phyloP scores from a whole-genome alignment of 2,797 vertebrate genomes.

The Sciurus carolinensis region DNA sequence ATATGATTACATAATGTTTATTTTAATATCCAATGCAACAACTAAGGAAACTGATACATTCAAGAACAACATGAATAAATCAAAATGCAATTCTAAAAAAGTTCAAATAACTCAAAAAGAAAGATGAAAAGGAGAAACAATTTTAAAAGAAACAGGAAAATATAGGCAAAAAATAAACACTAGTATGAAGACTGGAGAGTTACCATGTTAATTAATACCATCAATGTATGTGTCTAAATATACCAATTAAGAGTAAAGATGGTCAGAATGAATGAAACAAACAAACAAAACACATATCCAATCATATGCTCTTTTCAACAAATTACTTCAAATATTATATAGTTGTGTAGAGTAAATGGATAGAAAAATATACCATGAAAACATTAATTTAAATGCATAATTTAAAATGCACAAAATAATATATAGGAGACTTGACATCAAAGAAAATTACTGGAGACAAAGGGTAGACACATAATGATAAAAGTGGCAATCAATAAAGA shows the following conservation, averaged over 20 bases:
- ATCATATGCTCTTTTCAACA: background rate
- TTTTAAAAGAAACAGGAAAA: background rate
- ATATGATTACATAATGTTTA: background rate
- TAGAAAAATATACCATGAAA: background rate
- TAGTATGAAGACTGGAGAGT: background rate
- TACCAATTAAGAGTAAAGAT: background rate
- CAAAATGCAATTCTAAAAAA: background rate
- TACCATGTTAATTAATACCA: background rate
- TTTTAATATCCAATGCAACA: background rate
- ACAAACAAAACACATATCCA: background rate
- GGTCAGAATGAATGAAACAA: background rate
- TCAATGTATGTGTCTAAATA: background rate
- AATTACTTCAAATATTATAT: background rate
- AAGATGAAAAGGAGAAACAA: background rate
- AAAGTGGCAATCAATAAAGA: background rate
- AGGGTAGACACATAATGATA: background rate
- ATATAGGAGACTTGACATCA: background rate
- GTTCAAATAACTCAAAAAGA: background rate
- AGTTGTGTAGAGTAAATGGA: background rate
- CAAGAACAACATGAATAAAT: background rate
- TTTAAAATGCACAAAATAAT: background rate
- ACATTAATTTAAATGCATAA: background rate
- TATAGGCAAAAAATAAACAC: background rate
- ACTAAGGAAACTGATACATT: background rate
- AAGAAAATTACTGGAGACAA: background rate